Conservation (phyloP, 2,888 invertebrate species). For the Synergus umbraculus region DNA sequence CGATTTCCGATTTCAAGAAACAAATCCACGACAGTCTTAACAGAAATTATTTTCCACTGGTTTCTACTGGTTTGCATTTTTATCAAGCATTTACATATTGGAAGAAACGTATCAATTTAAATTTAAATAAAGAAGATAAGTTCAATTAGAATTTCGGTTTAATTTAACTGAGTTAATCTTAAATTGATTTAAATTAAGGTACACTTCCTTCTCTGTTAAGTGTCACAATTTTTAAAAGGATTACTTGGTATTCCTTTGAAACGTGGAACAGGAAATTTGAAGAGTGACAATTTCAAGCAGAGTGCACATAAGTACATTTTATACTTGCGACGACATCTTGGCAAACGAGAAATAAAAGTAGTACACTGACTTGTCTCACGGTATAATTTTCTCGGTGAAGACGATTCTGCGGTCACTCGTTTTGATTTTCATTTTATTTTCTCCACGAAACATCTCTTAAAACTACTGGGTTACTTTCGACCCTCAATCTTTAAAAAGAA, state of each 20-base stretch:
- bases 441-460: not conserved
- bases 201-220: not conserved
- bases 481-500: not conserved
- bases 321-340: not conserved
- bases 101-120: no score
- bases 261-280: not conserved
- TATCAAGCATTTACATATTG: no score
- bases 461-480: not conserved
- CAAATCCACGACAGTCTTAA: no score
- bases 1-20: constrained; percentile 10
- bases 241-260: not conserved
- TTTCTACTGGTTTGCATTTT: not conserved
- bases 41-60: not conserved
- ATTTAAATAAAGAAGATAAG: no score
- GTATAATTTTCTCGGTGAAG: not conserved
- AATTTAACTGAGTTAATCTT: not conserved
- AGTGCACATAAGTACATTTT: not conserved
- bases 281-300: not conserved
- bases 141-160: no score
- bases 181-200: not conserved
- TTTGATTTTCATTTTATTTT: not conserved
- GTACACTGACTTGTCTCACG: not conserved
- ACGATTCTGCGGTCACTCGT: not conserved
- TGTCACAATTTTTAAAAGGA: not conserved
- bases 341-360: not conserved